Conservation (phyloP, 2,113 vertebrate genomes). For the Anarhynchus alexandrinus region DNA sequence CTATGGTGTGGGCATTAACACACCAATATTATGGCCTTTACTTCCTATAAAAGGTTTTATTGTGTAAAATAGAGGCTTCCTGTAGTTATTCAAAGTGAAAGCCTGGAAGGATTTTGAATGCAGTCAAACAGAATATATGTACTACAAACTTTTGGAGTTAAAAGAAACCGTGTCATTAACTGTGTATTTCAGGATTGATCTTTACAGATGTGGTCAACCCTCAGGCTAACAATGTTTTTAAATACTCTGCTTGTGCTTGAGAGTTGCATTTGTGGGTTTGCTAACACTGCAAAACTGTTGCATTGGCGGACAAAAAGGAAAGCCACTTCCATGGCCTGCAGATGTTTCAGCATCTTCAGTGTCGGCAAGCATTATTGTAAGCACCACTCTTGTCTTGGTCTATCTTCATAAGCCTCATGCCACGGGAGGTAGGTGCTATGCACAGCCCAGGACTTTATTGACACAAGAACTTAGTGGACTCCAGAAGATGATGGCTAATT, state of each 20-base stretch:
- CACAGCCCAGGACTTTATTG: not conserved
- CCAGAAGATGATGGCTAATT: not conserved
- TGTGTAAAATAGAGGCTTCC: not conserved
- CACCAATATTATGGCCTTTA: not conserved
- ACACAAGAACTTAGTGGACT: not conserved
- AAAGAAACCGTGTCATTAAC: not conserved
- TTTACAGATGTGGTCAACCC: not conserved
- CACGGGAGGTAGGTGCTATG: not conserved
- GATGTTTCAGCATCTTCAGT: not conserved
- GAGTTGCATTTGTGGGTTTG: not conserved
- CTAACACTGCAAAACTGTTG: not conserved
- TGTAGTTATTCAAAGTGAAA: not conserved
- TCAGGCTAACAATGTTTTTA: not conserved
- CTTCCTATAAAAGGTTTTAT: not conserved
- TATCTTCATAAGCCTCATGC: not conserved
- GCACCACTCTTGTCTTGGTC: fast-evolving
- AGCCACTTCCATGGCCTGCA: not conserved
- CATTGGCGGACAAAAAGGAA: not conserved
- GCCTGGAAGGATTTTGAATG: not conserved
- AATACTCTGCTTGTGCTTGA: not conserved
- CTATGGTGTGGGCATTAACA: not conserved
- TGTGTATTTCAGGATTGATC: not conserved
- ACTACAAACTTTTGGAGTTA: not conserved
- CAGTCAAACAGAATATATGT: not conserved
- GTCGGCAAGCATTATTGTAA: not conserved